Evolutionary conservation across 2,797 vertebrate species (phyloP).

Genomic region (Danio jaintianensis): DNA sequence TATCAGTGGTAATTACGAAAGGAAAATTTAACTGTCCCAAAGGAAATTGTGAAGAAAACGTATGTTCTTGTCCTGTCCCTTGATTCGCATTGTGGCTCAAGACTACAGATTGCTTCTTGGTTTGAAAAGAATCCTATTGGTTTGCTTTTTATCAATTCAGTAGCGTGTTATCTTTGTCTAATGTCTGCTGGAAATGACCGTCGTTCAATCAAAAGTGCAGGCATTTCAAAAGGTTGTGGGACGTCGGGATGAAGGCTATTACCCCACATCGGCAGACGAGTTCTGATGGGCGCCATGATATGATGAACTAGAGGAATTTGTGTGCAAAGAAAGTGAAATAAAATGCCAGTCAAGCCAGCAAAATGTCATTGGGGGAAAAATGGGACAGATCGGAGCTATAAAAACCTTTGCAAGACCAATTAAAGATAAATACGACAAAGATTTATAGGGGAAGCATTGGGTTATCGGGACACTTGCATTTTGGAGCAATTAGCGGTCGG

Average conservation of each 20-base stretch:
- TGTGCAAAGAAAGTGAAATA: slow-evolving; percentile 67
- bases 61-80: not conserved
- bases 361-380: slow-evolving; percentile 69
- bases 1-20: slow-evolving; percentile 16
- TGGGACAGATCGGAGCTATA: slow-evolving; percentile 53
- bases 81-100: slow-evolving; percentile 30
- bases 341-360: slow-evolving; percentile 73
- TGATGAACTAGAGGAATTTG: slow-evolving; percentile 70
- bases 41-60: not conserved
- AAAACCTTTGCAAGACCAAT: slow-evolving; percentile 68
- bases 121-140: slow-evolving; percentile 54
- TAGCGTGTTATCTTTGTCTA: slow-evolving; percentile 60
- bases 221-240: slow-evolving; percentile 69
- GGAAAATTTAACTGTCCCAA: slow-evolving; percentile 15
- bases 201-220: slow-evolving; percentile 65
- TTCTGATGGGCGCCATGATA: slow-evolving; percentile 71
- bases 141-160: slow-evolving; percentile 49
- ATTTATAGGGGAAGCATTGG: slow-evolving; percentile 60
- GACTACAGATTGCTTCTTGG: slow-evolving; percentile 43
- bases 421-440: slow-evolving; percentile 71
- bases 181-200: slow-evolving; percentile 66
- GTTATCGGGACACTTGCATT: slow-evolving; percentile 71
- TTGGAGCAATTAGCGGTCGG: slow-evolving; percentile 70
- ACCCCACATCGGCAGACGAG: slow-evolving; percentile 66
- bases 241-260: slow-evolving; percentile 59